phyloP scores from a whole-genome alignment of 2,888 invertebrate species.

The Tolmerus cingulatus region DNA sequence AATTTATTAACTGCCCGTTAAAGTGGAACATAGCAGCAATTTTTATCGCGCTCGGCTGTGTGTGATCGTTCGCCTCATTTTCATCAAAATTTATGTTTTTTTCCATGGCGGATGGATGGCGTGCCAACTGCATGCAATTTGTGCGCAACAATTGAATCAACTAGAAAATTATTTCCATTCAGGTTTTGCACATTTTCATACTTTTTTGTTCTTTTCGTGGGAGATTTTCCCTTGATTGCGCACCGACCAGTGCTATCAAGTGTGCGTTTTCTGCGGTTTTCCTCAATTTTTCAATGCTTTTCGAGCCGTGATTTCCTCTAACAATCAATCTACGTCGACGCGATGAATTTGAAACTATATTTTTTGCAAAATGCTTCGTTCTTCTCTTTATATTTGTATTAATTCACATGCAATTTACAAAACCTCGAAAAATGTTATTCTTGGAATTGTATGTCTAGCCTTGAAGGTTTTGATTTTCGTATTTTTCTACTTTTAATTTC shows the following conservation, averaged over 20 bases:
- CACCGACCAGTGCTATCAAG: not conserved
- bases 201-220: slow-evolving; percentile 7
- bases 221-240: slow-evolving; percentile 25
- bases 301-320: not conserved
- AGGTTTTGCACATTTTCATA: not conserved
- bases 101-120: not conserved
- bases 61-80: not conserved
- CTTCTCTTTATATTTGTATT: not conserved
- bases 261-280: not conserved
- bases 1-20: slow-evolving; percentile 22
- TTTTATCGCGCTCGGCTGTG: not conserved
- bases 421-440: not conserved
- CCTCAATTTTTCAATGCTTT: not conserved
- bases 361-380: not conserved
- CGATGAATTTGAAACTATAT: not conserved
- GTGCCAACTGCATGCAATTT: slow-evolving; percentile 14
- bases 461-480: not conserved
- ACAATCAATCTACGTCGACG: not conserved
- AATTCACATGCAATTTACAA: not conserved
- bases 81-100: not conserved
- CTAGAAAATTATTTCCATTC: slow-evolving; percentile 2
- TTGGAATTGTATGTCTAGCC: not conserved
- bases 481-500: not conserved
- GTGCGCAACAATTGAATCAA: not conserved
- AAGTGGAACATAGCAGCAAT: not conserved